Conservation (phyloP, 2,797 vertebrate species). For the Acanthurus leucopareius region DNA sequence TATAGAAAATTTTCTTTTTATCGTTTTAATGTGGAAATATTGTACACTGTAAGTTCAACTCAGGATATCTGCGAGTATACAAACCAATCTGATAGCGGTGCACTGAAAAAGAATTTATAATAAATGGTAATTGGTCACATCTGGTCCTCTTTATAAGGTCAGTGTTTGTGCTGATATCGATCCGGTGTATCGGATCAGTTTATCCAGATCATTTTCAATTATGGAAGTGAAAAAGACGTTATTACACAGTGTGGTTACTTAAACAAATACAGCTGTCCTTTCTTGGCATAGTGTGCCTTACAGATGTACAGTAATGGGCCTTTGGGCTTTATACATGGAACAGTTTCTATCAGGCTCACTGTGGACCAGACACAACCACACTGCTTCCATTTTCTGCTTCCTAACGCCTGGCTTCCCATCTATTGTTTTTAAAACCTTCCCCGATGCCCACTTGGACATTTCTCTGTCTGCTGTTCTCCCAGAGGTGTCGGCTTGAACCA, state of each 20-base stretch:
- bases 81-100: background rate
- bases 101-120: background rate
- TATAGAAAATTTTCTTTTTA: no score
- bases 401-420: constrained; percentile 54
- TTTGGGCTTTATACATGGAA: constrained; percentile 28
- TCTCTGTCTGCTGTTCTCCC: constrained; percentile 67
- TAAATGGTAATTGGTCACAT: background rate
- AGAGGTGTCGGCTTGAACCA: constrained; percentile 67
- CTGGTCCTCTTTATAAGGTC: background rate
- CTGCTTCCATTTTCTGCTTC: constrained; percentile 51
- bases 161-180: background rate
- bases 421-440: constrained; percentile 70
- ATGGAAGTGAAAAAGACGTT: constrained; percentile 7
- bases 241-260: background rate
- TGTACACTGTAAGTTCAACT: no score
- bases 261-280: constrained; percentile 36
- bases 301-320: constrained; percentile 38
- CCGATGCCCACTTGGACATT: constrained; percentile 64
- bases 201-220: constrained; percentile 27
- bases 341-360: constrained; percentile 44
- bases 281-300: constrained; percentile 26
- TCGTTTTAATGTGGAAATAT: no score
- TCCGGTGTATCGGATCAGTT: background rate
- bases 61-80: background rate
- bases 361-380: constrained; percentile 40